A percentile compares a stretch with the other conserved stretches of the same genome.
Conservation (phyloP, 2,888 invertebrate genomes). For the Saturnia japonica region DNA sequence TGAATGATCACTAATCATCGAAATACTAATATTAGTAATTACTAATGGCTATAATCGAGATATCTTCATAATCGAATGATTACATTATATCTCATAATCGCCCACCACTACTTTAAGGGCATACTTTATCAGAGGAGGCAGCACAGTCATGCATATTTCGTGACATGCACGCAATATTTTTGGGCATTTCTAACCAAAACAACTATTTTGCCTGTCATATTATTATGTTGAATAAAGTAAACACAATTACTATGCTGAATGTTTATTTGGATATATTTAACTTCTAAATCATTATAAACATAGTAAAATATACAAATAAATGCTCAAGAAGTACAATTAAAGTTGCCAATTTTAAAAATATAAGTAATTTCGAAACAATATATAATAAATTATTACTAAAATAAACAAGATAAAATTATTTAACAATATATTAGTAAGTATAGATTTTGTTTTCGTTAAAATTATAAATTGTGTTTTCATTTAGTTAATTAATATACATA, state of each 20-base stretch:
- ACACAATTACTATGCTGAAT: conserved; percentile 72
- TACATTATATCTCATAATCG: too few relatives aligned
- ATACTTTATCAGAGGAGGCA: too few relatives aligned
- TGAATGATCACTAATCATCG: too few relatives aligned
- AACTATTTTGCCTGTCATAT: too few relatives aligned
- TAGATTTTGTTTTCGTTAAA: conserved; percentile 60
- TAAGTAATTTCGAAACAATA: conserved; percentile 39
- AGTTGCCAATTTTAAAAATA: conserved; percentile 66
- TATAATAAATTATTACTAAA: conserved; percentile 33
- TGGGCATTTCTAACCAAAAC: too few relatives aligned
- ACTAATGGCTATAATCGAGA: too few relatives aligned
- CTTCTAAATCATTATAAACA: conserved; percentile 79
- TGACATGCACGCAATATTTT: too few relatives aligned
- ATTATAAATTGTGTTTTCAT: conserved; percentile 76
- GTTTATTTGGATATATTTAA: conserved; percentile 79
- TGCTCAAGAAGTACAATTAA: conserved; percentile 68
- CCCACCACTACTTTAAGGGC: too few relatives aligned
- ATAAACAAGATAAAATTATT: conserved; percentile 76
- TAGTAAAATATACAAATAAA: conserved; percentile 79
- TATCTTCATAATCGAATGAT: too few relatives aligned
- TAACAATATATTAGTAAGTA: conserved; percentile 80
- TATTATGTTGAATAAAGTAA: conserved; percentile 31
- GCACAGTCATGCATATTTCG: too few relatives aligned
- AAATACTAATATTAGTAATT: too few relatives aligned
- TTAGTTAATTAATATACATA: conserved; percentile 60